A percentile compares a stretch with the other conserved stretches of the same genome.
phyloP scores from a whole-genome alignment of 2,797 vertebrate genomes.

The Kryptolebias ocellatus region DNA sequence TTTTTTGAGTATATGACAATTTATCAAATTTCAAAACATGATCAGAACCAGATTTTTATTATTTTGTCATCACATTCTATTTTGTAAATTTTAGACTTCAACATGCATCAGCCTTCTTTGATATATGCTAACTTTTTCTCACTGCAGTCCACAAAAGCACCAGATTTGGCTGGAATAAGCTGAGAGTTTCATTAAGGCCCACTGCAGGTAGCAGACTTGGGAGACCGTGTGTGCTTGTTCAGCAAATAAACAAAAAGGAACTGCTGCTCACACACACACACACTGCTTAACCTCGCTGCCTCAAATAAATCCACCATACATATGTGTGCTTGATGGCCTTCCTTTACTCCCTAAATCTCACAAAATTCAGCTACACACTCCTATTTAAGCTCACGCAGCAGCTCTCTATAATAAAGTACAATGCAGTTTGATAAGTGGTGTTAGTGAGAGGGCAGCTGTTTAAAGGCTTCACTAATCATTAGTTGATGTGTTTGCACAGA shows the following conservation, averaged over 20 bases:
- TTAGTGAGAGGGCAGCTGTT: slow-evolving; percentile 21
- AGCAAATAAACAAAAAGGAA: slow-evolving; percentile 22
- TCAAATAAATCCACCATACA: slow-evolving; percentile 13
- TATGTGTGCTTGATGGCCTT: not conserved
- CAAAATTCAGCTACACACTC: not conserved
- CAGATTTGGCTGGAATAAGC: not conserved
- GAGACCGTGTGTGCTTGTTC: slow-evolving; percentile 16
- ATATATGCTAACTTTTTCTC: not conserved
- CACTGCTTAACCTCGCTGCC: slow-evolving; percentile 8
- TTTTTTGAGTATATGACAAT: no score
- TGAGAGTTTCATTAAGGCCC: slow-evolving; percentile 24
- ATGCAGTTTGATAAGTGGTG: slow-evolving; percentile 5
- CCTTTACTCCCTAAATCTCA: not conserved
- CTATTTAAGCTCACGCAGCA: not conserved
- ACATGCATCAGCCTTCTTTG: no score
- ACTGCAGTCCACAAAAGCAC: not conserved
- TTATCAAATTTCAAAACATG: no score
- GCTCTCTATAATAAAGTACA: not conserved
- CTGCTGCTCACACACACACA: not conserved
- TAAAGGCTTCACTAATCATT: slow-evolving; percentile 27
- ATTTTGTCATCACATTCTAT: no score
- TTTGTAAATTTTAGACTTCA: no score
- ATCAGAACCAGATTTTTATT: no score
- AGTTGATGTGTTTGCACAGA: slow-evolving; percentile 13
- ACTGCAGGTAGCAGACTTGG: slow-evolving; percentile 24